Percentiles rank a stretch among this genome's conserved stretches.
Conservation (phyloP, 2,113 vertebrate species). For the Strix aluco region DNA sequence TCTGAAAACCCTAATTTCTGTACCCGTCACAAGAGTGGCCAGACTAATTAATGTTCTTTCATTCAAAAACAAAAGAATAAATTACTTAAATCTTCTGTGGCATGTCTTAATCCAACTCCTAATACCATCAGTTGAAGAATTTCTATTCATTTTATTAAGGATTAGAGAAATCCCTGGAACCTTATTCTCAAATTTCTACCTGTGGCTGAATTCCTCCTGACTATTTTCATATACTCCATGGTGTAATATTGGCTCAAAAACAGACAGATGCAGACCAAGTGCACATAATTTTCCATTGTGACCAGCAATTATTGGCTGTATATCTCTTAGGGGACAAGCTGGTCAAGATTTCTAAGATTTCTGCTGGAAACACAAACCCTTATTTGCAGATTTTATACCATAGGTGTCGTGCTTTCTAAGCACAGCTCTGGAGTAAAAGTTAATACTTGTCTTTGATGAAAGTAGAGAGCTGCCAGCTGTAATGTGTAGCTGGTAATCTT, state of each 20-base stretch:
- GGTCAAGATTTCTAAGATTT: not conserved
- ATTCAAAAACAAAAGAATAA: not conserved
- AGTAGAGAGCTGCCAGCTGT: not conserved
- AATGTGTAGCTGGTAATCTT: not conserved
- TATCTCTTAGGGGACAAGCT: not conserved
- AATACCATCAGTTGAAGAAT: not conserved
- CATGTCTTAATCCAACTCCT: not conserved
- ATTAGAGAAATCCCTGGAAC: not conserved
- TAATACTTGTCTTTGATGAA: not conserved
- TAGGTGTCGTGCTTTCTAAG: not conserved
- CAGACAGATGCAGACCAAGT: not conserved
- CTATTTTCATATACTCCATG: fast-evolving
- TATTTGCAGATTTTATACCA: not conserved
- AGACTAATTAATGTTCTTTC: not conserved
- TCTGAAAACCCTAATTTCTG: not conserved
- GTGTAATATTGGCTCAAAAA: not conserved
- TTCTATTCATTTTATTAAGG: not conserved
- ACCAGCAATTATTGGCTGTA: not conserved
- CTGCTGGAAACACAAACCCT: not conserved
- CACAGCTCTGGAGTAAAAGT: no score
- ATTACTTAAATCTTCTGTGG: not conserved
- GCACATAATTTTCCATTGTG: not conserved
- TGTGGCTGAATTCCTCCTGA: not conserved
- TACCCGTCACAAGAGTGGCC: not conserved
- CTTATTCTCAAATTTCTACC: not conserved